Evolutionary conservation across 2,113 vertebrate genomes (phyloP).

Genomic region (Struthio camelus): DNA sequence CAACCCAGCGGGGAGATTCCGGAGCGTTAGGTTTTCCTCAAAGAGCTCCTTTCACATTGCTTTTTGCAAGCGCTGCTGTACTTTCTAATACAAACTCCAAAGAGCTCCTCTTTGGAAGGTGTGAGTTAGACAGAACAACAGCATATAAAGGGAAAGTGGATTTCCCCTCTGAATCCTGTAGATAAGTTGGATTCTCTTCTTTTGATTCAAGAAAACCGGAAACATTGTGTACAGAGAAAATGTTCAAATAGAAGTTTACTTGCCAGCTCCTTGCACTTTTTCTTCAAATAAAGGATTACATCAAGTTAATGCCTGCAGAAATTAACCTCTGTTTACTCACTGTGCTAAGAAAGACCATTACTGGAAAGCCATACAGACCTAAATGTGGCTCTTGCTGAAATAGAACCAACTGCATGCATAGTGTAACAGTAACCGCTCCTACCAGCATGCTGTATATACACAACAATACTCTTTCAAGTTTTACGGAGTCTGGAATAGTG

Average conservation of each 20-base stretch:
- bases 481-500: slow-evolving; percentile 56
- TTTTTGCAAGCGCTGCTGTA: neutral
- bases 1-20: neutral
- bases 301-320: neutral
- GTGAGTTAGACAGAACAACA: neutral
- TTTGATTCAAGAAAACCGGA: neutral
- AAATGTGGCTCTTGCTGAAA: slow-evolving; percentile 64
- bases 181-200: neutral
- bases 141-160: neutral
- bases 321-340: slow-evolving; percentile 19
- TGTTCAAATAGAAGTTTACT: neutral
- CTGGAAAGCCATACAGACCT: slow-evolving; percentile 30
- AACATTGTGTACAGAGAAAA: neutral
- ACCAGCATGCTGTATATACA: slow-evolving; percentile 38
- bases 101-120: neutral
- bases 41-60: neutral
- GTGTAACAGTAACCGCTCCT: slow-evolving; percentile 35
- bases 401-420: slow-evolving; percentile 51
- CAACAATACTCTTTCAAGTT: slow-evolving; percentile 54
- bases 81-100: neutral
- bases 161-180: neutral
- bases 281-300: neutral
- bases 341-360: neutral
- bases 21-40: neutral
- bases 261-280: neutral